Conservation (phyloP, 2,113 vertebrate species). For the Pygoscelis adeliae region DNA sequence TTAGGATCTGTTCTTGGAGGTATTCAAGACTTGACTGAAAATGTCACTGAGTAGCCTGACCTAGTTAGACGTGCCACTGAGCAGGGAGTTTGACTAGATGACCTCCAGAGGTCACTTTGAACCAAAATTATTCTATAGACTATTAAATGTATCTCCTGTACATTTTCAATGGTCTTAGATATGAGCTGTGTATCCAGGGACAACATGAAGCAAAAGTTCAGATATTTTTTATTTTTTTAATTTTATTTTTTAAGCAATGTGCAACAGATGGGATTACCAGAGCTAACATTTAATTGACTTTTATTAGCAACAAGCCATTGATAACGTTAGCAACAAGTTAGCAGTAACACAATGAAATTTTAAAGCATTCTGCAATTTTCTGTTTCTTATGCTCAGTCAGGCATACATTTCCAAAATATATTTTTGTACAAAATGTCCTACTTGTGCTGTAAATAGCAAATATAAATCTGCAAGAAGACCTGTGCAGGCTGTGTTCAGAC, state of each 20-base stretch:
- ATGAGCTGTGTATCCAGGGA: not conserved
- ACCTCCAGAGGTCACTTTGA: not conserved
- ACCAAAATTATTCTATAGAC: not conserved
- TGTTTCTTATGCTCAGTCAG: not conserved
- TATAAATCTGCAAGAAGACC: not conserved
- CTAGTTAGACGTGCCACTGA: not conserved
- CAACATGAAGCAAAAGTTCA: not conserved
- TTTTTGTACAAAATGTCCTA: not conserved
- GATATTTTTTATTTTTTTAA: not conserved
- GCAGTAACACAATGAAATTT: not conserved
- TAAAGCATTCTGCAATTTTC: not conserved
- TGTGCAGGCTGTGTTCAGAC: not conserved
- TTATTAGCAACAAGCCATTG: not conserved
- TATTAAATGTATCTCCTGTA: not conserved
- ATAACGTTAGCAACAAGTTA: not conserved
- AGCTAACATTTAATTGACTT: constrained; percentile 23
- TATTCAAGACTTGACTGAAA: not conserved
- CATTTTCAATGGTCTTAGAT: not conserved
- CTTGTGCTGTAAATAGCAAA: not conserved
- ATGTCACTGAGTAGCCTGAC: not conserved
- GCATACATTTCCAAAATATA: not conserved
- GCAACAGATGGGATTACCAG: constrained; percentile 11
- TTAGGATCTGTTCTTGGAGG: not conserved
- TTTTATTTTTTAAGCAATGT: not conserved
- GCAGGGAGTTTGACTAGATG: not conserved